These are phyloP conservation scores for Pseudorasbora parva DNA, from an alignment of 2,113 vertebrate genomes.

Conservation along the genomic window DNA sequence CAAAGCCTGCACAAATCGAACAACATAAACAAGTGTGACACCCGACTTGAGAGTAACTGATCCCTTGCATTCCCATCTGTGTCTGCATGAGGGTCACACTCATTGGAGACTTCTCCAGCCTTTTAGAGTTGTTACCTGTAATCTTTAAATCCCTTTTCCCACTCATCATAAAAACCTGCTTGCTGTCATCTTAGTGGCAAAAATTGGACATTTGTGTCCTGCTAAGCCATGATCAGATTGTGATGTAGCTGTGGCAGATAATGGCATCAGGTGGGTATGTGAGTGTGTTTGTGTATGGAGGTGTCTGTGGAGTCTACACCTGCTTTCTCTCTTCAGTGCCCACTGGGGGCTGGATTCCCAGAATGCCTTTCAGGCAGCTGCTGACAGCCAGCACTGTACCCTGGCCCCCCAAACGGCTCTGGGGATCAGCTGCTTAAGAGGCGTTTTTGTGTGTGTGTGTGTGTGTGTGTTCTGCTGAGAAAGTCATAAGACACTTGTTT, in stretches of 20 bases:
- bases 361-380: constrained; percentile 78
- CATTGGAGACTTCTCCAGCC: not conserved
- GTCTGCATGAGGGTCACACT: not conserved
- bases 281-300: constrained; percentile 61
- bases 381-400: constrained; percentile 72
- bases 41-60: constrained; percentile 28
- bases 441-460: constrained; percentile 63
- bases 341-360: constrained; percentile 72
- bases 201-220: constrained; percentile 17
- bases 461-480: constrained; percentile 44
- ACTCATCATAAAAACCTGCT: constrained; percentile 56
- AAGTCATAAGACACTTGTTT: constrained; percentile 40
- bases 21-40: constrained; percentile 31
- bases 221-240: not conserved
- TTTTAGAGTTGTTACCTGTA: constrained; percentile 32
- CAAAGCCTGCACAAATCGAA: constrained; percentile 23
- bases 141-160: constrained; percentile 52
- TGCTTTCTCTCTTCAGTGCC: constrained; percentile 75
- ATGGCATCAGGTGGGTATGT: constrained; percentile 67
- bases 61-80: constrained; percentile 25
- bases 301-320: constrained; percentile 70
- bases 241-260: constrained; percentile 59
- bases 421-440: constrained; percentile 67
- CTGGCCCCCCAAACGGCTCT: constrained; percentile 54
- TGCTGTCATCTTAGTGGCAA: constrained; percentile 50